phyloP scores from a whole-genome alignment of 2,797 vertebrate species.

The Hephaestus fuliginosus region DNA sequence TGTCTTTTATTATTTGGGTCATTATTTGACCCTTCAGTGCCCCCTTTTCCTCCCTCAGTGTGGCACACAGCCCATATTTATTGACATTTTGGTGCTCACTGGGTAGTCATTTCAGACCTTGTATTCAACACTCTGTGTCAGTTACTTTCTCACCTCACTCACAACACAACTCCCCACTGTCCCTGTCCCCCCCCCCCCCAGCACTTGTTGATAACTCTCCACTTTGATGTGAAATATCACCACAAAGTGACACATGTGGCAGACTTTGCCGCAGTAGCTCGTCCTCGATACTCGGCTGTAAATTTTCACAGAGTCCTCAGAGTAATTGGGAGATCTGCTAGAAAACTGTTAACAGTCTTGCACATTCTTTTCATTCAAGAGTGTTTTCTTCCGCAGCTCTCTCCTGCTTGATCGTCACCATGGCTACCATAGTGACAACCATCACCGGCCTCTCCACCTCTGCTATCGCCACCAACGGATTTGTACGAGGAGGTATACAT shows the following conservation, averaged over 20 bases:
- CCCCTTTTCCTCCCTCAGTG: background rate
- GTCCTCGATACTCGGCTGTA: conserved; percentile 24
- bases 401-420: conserved; percentile 91
- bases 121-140: conserved; percentile 46
- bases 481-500: conserved; percentile 96
- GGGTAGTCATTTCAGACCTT: conserved; percentile 8
- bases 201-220: conserved; percentile 55
- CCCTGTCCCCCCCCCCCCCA: too few relatives aligned
- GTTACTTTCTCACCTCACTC: conserved; percentile 59
- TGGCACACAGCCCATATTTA: conserved; percentile 24
- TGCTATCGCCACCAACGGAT: conserved; percentile 98
- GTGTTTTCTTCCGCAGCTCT: conserved; percentile 85
- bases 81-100: conserved; percentile 13
- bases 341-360: conserved; percentile 30
- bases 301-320: conserved; percentile 50
- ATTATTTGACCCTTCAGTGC: too few relatives aligned
- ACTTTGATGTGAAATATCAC: conserved; percentile 72
- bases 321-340: conserved; percentile 17
- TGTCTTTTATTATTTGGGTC: too few relatives aligned
- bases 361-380: conserved; percentile 37
- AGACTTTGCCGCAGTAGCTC: conserved; percentile 17
- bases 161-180: conserved; percentile 30
- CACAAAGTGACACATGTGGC: conserved; percentile 55
- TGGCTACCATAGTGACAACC: conserved; percentile 97
- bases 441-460: conserved; percentile 98